Evolutionary conservation across 2,888 invertebrate species (phyloP).

Genomic region (Notodonta ziczac): DNA sequence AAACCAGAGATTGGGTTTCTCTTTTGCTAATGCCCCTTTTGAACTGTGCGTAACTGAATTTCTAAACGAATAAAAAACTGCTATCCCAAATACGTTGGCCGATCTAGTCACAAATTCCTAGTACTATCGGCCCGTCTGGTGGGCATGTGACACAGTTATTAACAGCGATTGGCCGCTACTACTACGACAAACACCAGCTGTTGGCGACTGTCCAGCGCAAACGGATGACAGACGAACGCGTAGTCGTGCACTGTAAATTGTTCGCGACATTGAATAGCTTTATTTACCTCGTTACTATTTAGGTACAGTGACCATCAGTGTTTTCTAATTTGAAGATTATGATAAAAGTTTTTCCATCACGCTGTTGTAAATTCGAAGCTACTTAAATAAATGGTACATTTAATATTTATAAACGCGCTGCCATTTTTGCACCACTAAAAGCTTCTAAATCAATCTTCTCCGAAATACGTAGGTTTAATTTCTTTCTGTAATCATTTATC

Average conservation of each 20-base stretch:
- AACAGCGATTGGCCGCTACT: conserved; percentile 50
- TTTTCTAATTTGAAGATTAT: conserved; percentile 3
- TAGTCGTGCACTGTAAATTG: conserved; percentile 57
- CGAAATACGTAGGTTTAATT: not conserved
- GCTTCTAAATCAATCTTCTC: no score
- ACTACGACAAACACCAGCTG: conserved; percentile 43
- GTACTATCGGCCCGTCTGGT: conserved; percentile 3
- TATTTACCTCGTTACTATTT: conserved; percentile 36
- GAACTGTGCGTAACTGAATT: no score
- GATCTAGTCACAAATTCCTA: conserved; percentile 1
- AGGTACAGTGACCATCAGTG: conserved; percentile 13
- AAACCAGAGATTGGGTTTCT: no score
- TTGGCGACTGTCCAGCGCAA: conserved; percentile 62
- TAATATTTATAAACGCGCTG: no score
- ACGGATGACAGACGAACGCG: conserved; percentile 55
- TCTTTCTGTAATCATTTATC: not conserved
- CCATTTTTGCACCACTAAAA: no score
- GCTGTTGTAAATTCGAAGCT: no score
- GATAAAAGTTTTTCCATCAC: not conserved
- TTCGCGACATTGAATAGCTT: conserved; percentile 41
- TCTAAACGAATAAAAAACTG: not conserved
- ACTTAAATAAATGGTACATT: no score
- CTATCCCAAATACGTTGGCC: not conserved
- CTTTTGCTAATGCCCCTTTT: not conserved
- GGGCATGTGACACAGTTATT: conserved; percentile 24